phyloP scores from a whole-genome alignment of 2,797 vertebrate species.

The Falco biarmicus region DNA sequence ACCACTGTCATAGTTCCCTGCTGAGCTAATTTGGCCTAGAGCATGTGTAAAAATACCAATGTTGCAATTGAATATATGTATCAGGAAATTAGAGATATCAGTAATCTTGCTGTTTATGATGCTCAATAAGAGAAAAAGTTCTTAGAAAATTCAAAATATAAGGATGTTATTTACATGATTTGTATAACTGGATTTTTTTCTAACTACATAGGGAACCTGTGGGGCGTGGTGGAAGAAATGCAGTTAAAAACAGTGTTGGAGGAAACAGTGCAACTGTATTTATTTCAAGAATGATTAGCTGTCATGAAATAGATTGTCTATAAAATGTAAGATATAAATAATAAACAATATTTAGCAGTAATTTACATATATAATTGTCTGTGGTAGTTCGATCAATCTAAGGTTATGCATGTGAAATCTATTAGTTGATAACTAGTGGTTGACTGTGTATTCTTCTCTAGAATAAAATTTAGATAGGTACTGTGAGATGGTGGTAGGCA shows the following conservation, averaged over 20 bases:
- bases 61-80: not conserved
- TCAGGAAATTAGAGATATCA: not conserved
- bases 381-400: fast-evolving
- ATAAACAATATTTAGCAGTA: not conserved
- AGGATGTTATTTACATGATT: not conserved
- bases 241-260: not conserved
- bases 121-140: not conserved
- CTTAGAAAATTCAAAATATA: not conserved
- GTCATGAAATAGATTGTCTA: not conserved
- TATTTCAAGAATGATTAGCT: not conserved
- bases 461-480: not conserved
- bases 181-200: not conserved
- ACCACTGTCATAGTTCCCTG: not conserved
- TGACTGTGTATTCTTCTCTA: not conserved
- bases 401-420: not conserved
- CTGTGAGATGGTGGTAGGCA: not conserved
- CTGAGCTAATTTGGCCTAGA: not conserved
- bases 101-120: not conserved
- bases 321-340: not conserved
- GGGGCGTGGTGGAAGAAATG: not conserved
- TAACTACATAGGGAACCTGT: not conserved
- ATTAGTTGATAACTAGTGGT: not conserved
- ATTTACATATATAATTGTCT: not conserved
- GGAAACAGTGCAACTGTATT: not conserved
- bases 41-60: not conserved